Evolutionary conservation across 2,888 invertebrate genomes (phyloP).

Genomic region (Ichneumoninae sp.): DNA sequence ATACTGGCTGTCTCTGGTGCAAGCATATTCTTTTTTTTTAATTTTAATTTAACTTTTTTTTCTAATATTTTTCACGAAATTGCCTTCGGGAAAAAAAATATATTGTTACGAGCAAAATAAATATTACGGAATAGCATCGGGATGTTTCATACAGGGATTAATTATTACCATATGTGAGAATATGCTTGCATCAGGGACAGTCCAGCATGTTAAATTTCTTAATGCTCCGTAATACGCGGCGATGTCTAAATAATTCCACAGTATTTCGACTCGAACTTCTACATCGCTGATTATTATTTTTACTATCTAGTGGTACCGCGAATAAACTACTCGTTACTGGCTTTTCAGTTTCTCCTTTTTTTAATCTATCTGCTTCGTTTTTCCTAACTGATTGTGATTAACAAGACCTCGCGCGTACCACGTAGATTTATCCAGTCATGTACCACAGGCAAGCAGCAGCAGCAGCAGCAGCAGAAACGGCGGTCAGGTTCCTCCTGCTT

Average conservation of each 20-base stretch:
- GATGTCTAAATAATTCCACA: not conserved
- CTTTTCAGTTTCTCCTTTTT: conserved; percentile 8
- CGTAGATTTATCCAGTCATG: conserved; percentile 62
- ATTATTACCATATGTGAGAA: too few relatives aligned
- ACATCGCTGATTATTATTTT: not conserved
- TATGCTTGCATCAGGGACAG: too few relatives aligned
- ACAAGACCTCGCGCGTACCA: conserved; percentile 60
- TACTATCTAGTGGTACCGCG: not conserved
- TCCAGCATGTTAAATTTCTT: too few relatives aligned
- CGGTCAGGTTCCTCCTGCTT: conserved; percentile 60
- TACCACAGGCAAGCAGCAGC: conserved; percentile 49
- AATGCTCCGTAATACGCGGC: too few relatives aligned
- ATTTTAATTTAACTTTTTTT: too few relatives aligned
- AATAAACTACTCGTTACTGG: not conserved
- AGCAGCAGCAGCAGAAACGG: conserved; percentile 57
- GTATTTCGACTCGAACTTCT: not conserved
- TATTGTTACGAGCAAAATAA: not conserved
- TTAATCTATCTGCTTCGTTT: conserved; percentile 22
- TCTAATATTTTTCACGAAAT: not conserved
- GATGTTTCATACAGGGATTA: not conserved
- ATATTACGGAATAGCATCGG: not conserved
- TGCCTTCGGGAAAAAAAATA: not conserved
- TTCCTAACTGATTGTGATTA: conserved; percentile 64
- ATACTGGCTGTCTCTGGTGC: too few relatives aligned
- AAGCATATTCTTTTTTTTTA: too few relatives aligned